Conservation (phyloP, 2,888 invertebrate genomes). For the Parochlus steinenii region DNA sequence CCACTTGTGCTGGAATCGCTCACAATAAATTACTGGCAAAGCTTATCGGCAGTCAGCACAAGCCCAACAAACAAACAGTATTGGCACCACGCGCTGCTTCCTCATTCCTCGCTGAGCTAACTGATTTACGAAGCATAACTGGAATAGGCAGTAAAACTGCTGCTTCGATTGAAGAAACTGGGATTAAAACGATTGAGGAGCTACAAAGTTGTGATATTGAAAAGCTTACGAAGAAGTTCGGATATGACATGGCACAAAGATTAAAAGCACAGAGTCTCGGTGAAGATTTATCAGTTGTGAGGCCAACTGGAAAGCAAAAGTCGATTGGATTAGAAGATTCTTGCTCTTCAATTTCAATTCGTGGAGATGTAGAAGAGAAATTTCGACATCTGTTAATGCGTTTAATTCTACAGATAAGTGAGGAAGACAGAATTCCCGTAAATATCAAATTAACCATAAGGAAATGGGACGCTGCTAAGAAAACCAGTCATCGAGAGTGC, state of each 20-base stretch:
- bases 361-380: constrained; percentile 56
- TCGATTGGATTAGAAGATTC: constrained; percentile 68
- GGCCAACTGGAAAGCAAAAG: constrained; percentile 58
- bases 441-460: constrained; percentile 57
- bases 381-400: constrained; percentile 50
- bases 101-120: constrained; percentile 46
- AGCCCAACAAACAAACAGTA: constrained; percentile 70
- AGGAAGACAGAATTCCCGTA: constrained; percentile 64
- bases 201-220: constrained; percentile 43
- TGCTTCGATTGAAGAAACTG: constrained; percentile 44
- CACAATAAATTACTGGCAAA: constrained; percentile 75
- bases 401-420: constrained; percentile 50
- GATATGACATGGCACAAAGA: constrained; percentile 48
- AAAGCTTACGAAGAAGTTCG: constrained; percentile 44
- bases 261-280: constrained; percentile 56
- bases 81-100: constrained; percentile 51
- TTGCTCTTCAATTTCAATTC: constrained; percentile 52
- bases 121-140: constrained; percentile 45
- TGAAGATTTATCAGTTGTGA: constrained; percentile 54
- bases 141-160: constrained; percentile 60
- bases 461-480: constrained; percentile 49
- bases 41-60: constrained; percentile 51
- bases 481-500: constrained; percentile 54
- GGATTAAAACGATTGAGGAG: constrained; percentile 48
- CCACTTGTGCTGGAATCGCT: constrained; percentile 67